Base-by-base conservation (phyloP, 2,797 vertebrate genomes). In the Parambassis ranga region DNA sequence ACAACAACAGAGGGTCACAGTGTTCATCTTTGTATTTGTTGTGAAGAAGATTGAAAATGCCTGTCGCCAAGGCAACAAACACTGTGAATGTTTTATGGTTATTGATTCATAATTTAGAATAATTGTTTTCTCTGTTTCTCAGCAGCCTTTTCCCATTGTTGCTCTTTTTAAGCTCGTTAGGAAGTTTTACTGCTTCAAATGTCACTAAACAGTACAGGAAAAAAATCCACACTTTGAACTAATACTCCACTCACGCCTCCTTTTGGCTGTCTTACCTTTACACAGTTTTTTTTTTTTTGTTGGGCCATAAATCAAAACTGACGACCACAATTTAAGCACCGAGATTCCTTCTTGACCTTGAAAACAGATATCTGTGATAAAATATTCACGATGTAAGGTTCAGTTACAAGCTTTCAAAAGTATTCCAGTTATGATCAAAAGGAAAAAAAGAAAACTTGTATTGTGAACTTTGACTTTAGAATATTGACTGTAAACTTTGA, bases 51-150 rank as follows among this genome's bases (percentile, higher is more conserved):
- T 26, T 26, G 26, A 46, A 64, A 51, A 52, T 41, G 18, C 42
- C 56, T 48, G 49, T 55, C 26, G 51, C 28, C 42, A 53, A 33
- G 35, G 48, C 27, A 48, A 61, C 28, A 30, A 51, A 7, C 7
- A 9, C 4, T 43, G 6, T 27, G 27, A 15, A 7, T 55, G 18
- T 56, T 38, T 24, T 48, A 31, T 35, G 15, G 10, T 56, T 10
- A 22, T 38, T 47, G 23, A 33, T 57, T 49, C 33, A 32, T 16
- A 27, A 10, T 32, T 53, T 53, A 46, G 41, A 38, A 19, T 44
- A 37, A 6, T 27, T 56, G 27, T 31, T 23, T 13, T 36, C 16
- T 22, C 27, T 4, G 46, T 15, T 26, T 26, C 20, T 32, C 23
- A 18, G 18, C 8, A 44, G 10, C 3, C n/a, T 4, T 23, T 16